Evolutionary conservation across 2,797 vertebrate genomes (phyloP).

Genomic region (Neoniphon sammara): DNA sequence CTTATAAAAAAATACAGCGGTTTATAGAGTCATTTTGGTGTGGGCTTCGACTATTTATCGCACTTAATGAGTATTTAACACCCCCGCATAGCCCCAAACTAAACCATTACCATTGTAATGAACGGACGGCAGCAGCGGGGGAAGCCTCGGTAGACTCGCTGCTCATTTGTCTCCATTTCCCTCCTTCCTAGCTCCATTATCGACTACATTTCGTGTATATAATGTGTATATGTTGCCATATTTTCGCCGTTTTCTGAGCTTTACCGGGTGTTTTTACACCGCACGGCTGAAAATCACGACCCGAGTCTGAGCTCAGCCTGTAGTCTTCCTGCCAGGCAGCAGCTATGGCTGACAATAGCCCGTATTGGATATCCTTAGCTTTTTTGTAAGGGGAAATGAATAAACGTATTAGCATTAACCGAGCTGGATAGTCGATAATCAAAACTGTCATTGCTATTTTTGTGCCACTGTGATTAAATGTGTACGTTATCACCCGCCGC

Average conservation of each 20-base stretch:
- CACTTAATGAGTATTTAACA: slow-evolving; percentile 17
- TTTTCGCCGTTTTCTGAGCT: background rate
- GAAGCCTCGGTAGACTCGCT: slow-evolving; percentile 55
- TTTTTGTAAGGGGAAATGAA: background rate
- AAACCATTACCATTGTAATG: slow-evolving; percentile 8
- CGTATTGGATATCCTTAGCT: slow-evolving; percentile 28
- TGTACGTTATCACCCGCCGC: slow-evolving; percentile 7
- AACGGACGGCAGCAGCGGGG: slow-evolving; percentile 54
- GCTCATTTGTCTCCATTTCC: slow-evolving; percentile 4
- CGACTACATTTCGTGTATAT: background rate
- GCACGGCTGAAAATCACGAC: slow-evolving; percentile 67
- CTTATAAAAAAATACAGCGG: slow-evolving; percentile 18
- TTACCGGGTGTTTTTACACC: background rate
- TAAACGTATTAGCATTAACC: background rate
- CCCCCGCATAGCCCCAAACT: slow-evolving; percentile 43
- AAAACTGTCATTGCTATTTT: background rate
- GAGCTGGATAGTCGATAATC: background rate
- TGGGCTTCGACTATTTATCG: slow-evolving; percentile 8
- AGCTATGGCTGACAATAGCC: slow-evolving; percentile 77
- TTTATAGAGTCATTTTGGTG: slow-evolving; percentile 13
- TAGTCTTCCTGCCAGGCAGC: slow-evolving; percentile 54
- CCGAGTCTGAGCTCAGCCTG: slow-evolving; percentile 53
- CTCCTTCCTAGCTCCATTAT: background rate
- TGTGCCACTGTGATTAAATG: background rate
- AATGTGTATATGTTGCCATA: background rate